Percentiles rank a stretch among this genome's conserved stretches.
These are phyloP conservation scores for Trichopoda pennipes DNA, from an alignment of 2,888 invertebrate genomes.

Conservation along the genomic window DNA sequence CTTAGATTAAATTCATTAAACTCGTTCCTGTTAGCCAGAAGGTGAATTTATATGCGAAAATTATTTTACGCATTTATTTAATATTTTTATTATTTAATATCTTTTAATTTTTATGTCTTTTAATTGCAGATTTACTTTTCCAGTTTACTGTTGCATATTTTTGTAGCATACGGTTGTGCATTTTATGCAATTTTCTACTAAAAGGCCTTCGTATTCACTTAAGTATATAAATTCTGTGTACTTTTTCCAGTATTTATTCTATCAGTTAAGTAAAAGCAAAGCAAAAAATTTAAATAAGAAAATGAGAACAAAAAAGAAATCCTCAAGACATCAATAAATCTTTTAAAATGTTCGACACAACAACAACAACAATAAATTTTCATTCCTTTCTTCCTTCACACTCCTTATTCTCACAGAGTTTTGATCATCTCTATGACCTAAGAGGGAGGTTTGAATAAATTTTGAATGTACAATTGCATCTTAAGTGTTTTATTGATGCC, in stretches of 20 bases:
- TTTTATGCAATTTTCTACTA: not conserved
- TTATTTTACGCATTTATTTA: too few relatives aligned
- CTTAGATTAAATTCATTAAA: too few relatives aligned
- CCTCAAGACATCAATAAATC: conserved; percentile 68
- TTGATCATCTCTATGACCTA: not conserved
- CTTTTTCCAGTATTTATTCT: conserved; percentile 31
- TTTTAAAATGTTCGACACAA: conserved; percentile 47
- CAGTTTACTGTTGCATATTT: too few relatives aligned
- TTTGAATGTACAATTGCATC: conserved; percentile 64
- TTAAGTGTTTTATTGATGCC: conserved; percentile 70
- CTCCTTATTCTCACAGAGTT: conserved; percentile 4
- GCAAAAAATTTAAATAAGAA: not conserved
- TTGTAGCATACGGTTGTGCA: not conserved
- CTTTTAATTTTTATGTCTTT: too few relatives aligned
- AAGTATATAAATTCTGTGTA: too few relatives aligned
- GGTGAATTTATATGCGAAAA: too few relatives aligned
- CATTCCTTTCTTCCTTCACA: conserved; percentile 14
- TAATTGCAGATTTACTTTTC: conserved; percentile 2
- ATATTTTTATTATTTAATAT: too few relatives aligned
- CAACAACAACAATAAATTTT: conserved; percentile 40
- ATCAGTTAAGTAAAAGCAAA: conserved; percentile 33
- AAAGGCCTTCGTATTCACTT: too few relatives aligned
- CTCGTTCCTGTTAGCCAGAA: too few relatives aligned
- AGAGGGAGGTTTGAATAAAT: conserved; percentile 23
- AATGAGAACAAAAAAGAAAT: conserved; percentile 53